Percentiles rank a stretch among this genome's conserved stretches.
phyloP scores from a whole-genome alignment of 2,113 vertebrate genomes.

The Meles meles region DNA sequence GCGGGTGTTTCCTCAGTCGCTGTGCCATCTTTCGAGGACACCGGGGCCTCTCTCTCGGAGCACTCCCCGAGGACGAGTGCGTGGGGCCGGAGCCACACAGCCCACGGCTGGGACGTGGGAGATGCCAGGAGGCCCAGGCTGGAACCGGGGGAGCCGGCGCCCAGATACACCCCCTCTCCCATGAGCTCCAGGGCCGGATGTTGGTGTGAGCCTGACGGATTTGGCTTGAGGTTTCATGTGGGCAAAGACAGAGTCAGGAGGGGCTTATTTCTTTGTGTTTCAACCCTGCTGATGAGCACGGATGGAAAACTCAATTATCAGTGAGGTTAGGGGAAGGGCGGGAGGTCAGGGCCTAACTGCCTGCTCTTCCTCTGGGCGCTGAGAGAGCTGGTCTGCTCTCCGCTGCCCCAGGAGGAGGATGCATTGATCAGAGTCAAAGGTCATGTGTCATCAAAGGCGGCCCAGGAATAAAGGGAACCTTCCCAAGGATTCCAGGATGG shows the following conservation, averaged over 20 bases:
- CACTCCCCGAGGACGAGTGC: not conserved
- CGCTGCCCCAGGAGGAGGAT: slow-evolving; percentile 21
- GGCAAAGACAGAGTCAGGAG: slow-evolving; percentile 20
- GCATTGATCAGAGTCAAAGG: slow-evolving; percentile 73
- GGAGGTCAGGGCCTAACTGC: slow-evolving; percentile 66
- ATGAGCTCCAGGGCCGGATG: not conserved
- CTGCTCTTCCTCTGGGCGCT: slow-evolving; percentile 68
- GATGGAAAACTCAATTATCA: slow-evolving; percentile 69
- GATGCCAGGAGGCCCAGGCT: not conserved
- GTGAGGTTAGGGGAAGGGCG: slow-evolving; percentile 69
- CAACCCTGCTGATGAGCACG: slow-evolving; percentile 34
- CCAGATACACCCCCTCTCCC: not conserved
- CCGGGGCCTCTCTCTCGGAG: not conserved
- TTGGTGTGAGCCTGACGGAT: slow-evolving; percentile 3
- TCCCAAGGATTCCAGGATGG: slow-evolving; percentile 57
- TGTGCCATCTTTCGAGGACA: not conserved
- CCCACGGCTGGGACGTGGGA: not conserved
- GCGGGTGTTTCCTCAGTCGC: not conserved
- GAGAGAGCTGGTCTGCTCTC: slow-evolving; percentile 51
- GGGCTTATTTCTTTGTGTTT: slow-evolving; percentile 62
- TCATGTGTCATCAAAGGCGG: slow-evolving; percentile 69
- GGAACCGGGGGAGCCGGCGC: not conserved
- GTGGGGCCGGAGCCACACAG: not conserved
- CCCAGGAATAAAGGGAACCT: slow-evolving; percentile 61
- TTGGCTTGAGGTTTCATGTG: slow-evolving; percentile 5